A percentile compares a stretch with the other conserved stretches of the same genome.
phyloP scores from a whole-genome alignment of 2,113 vertebrate species.

The Brachyhypopomus gauderio region DNA sequence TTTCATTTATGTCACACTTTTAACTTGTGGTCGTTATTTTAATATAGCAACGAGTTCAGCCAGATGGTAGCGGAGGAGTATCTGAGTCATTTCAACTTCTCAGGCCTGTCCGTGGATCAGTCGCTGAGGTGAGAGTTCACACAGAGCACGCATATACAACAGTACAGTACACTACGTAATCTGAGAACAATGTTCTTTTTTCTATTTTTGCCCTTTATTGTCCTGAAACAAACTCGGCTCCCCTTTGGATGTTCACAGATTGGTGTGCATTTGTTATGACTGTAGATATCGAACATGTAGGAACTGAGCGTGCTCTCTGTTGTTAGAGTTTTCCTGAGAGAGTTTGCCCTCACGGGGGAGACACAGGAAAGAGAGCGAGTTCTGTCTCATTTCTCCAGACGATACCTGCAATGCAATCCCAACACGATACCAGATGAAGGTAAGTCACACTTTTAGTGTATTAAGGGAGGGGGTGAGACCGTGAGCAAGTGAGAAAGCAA shows the following conservation, averaged over 20 bases:
- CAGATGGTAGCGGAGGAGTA: slow-evolving; percentile 93
- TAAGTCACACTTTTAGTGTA: slow-evolving; percentile 59
- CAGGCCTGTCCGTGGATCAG: slow-evolving; percentile 87
- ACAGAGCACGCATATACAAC: not conserved
- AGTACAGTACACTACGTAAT: not conserved
- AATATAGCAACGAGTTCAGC: slow-evolving; percentile 92
- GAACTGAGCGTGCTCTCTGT: not conserved
- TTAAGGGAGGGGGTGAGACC: not conserved
- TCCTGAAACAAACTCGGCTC: too few species aligned
- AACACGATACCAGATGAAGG: slow-evolving; percentile 82
- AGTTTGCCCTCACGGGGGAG: slow-evolving; percentile 92
- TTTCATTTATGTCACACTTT: not conserved
- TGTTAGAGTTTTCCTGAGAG: slow-evolving; percentile 85
- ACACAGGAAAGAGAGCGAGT: slow-evolving; percentile 95
- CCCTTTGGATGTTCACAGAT: not conserved
- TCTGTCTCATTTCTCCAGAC: slow-evolving; percentile 90
- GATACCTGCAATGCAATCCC: slow-evolving; percentile 88
- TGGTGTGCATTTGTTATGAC: not conserved
- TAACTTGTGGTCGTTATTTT: slow-evolving; percentile 22
- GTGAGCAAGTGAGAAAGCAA: slow-evolving; percentile 37
- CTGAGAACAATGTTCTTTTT: too few species aligned
- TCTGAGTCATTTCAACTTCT: slow-evolving; percentile 90
- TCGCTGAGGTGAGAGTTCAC: slow-evolving; percentile 84
- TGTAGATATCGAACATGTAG: not conserved
- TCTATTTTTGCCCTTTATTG: too few species aligned